Evolutionary conservation across 2,888 invertebrate species (phyloP), one percentile per base, ranked within the genome.

Genomic region (Chrysolina oricalcia): DNA sequence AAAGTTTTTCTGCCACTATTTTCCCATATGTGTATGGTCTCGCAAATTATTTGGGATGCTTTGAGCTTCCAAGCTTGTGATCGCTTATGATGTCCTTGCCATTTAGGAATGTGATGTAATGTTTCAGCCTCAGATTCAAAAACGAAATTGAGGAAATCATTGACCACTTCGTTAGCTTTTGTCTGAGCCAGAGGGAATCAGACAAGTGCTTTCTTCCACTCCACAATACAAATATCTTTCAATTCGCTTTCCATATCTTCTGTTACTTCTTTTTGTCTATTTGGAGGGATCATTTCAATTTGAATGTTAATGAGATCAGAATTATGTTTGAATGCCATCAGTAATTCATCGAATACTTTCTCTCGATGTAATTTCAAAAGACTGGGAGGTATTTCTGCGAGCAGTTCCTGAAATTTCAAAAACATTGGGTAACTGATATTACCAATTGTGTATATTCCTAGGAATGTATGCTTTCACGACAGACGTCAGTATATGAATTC

Each of bases 251-350:
- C 53, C 53, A 50, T 50, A 50, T 50, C 53, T 50, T 50, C 53
- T 9, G 53, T 13, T 9, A 50, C 53, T 19, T 50, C 53, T 50
- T 15, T 50, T 19, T 50, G 53, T 50, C 53, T 13, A 50, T 50
- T 50, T 50, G 53, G 53, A 15, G 11, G 53, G 15, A 50, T 50
- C 53, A 50, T 50, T 50, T 50, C 53, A 50, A 50, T 50, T 19
- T 50, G 53, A 6, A 15, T 50, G 11, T 50, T 50, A 50, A 9
- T 15, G 53, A 50, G 53, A 19, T 19, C n/a, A 50, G 9, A 17
- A 15, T 50, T 5, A 50, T 50, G 53, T 19, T 50, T n/a, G 53
- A 50, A 50, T 6, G 53, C 53, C 11, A 13, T 19, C 53, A 50
- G 53, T 13, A 50, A 19, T 50, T 50, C 53, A 9, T 50, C 53